Evolutionary conservation across 2,113 vertebrate genomes (phyloP), one percentile per base, ranked within the genome.

Genomic region (Tiliqua scincoides): DNA sequence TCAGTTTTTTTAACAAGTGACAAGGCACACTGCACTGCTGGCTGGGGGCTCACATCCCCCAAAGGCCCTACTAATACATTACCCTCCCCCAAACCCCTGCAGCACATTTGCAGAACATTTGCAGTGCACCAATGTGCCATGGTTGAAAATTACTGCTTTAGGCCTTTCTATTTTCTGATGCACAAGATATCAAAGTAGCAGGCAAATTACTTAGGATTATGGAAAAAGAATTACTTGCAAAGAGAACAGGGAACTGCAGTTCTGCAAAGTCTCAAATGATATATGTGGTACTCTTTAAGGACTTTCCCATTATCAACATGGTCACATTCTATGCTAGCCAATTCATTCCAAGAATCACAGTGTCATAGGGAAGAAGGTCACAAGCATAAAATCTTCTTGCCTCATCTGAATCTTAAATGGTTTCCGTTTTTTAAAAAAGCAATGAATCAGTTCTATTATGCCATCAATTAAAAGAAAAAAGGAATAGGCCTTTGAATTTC

Each of bases 151-250:
- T 20, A 18, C 20, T 62, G 7, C 61, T 62, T 20, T 6, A 62
- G 61, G 21, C 63, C 27, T 25, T 27, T 30, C 63, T 65, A 23
- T 63, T 65, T 27, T 7, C 63, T 27, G 25, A 27, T 11, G 25
- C 25, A 65, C 63, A 65, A 65, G 9, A 11, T 65, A 65, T 65
- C 63, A 10, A 65, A 65, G 63, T 11, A 57, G 54, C 54, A 57
- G 54, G 10, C 17, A 17, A 2, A 27, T 10, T 10, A 27, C 63
- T 27, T 30, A 9, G 27, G 25, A 65, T 65, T 27, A 65, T 65
- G 15, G 88, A 21, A 0, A 43, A 8, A 65, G 1, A 68, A 68
- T 3, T 1, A 30, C 30, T 7, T n/a, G 11, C 25, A 0, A 0
- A 65, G 35, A 68, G 20, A 88, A 76, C 72, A 82, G 43, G 0